Conservation (phyloP, 1,140 invertebrate species). For the Drosophila arawakana region DNA sequence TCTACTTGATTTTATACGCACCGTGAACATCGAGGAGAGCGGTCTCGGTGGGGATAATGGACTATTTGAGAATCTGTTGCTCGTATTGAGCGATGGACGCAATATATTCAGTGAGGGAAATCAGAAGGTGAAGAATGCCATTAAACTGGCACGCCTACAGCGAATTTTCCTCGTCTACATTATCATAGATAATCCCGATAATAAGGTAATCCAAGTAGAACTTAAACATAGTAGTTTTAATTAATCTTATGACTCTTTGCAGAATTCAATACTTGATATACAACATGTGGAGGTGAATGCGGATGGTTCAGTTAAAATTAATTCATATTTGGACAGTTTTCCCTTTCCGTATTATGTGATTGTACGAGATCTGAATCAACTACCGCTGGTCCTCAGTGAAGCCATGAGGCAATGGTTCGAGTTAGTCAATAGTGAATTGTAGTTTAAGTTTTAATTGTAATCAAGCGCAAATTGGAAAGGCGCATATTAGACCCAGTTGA, state of each 20-base stretch:
- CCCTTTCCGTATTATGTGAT: slow-evolving; percentile 99
- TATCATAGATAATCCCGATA: slow-evolving; percentile 96
- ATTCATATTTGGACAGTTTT: slow-evolving; percentile 95
- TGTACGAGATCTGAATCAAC: slow-evolving; percentile 92
- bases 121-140: slow-evolving; percentile 90
- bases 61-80: slow-evolving; percentile 91
- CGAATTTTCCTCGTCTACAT: slow-evolving; percentile 98
- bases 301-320: slow-evolving; percentile 86
- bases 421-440: slow-evolving; percentile 87
- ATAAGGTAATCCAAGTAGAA: slow-evolving; percentile 88
- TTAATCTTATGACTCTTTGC: slow-evolving; percentile 70
- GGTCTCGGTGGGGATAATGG: slow-evolving; percentile 87
- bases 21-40: slow-evolving; percentile 88
- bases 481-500: not conserved
- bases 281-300: slow-evolving; percentile 90
- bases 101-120: slow-evolving; percentile 96
- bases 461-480: not conserved
- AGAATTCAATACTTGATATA: slow-evolving; percentile 97
- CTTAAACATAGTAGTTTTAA: not conserved
- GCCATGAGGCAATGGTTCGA: slow-evolving; percentile 99
- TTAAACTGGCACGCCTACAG: slow-evolving; percentile 91
- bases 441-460: slow-evolving; percentile 24
- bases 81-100: slow-evolving; percentile 97
- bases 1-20: slow-evolving; percentile 91
- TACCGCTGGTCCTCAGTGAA: slow-evolving; percentile 96